phyloP scores from a whole-genome alignment of 2,113 vertebrate species.

The Athene cunicularia region DNA sequence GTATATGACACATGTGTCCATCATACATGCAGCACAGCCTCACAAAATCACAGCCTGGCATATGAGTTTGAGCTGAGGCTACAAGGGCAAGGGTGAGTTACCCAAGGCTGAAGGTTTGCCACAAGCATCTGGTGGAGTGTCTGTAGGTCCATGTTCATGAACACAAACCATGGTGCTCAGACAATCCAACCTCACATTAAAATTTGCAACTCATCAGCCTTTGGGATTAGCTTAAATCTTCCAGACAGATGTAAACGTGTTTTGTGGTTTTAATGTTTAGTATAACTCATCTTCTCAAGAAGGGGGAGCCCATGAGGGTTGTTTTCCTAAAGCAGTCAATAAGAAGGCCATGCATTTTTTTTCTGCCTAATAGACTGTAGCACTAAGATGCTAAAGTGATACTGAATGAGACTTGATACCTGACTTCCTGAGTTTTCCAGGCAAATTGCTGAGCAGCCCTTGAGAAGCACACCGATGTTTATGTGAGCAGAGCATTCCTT shows the following conservation, averaged over 20 bases:
- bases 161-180: neutral
- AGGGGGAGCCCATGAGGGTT: neutral
- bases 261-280: neutral
- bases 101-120: neutral
- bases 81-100: neutral
- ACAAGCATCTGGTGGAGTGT: neutral
- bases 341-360: neutral
- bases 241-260: neutral
- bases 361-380: neutral
- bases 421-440: neutral
- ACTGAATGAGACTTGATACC: neutral
- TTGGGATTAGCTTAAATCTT: neutral
- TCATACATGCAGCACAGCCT: neutral
- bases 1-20: accelerated
- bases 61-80: neutral
- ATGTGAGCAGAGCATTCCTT: neutral
- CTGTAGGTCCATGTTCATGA: neutral
- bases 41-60: neutral
- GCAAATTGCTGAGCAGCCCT: neutral
- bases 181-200: neutral
- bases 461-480: neutral
- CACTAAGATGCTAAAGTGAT: neutral
- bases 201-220: neutral
- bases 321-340: neutral
- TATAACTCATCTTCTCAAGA: neutral